Evolutionary conservation across 1,140 invertebrate species (phyloP).

Genomic region (Phymorhynchus buccinoides): DNA sequence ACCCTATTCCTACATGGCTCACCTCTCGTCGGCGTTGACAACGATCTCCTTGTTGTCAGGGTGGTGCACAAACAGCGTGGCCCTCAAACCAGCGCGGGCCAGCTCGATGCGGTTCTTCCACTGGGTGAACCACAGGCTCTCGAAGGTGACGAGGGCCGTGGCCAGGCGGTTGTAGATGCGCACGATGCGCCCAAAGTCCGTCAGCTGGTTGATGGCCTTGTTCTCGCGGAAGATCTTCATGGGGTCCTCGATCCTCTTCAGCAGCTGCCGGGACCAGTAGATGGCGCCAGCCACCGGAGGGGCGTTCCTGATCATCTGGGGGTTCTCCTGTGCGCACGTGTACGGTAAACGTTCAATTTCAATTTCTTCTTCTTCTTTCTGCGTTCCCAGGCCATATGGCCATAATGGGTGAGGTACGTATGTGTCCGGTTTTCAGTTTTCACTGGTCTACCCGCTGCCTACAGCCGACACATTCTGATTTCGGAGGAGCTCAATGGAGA

Average conservation of each 20-base stretch:
- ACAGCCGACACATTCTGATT: too few relatives aligned
- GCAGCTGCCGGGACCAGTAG: conserved; percentile 70
- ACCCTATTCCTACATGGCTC: background rate
- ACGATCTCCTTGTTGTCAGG: conserved; percentile 67
- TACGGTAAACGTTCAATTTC: too few relatives aligned
- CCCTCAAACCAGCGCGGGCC: conserved; percentile 67
- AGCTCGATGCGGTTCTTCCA: conserved; percentile 71
- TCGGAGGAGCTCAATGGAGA: too few relatives aligned
- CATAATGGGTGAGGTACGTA: too few relatives aligned
- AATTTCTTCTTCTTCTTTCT: too few relatives aligned
- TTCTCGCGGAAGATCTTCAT: conserved; percentile 71
- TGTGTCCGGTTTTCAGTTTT: too few relatives aligned
- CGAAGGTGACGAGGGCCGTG: conserved; percentile 71
- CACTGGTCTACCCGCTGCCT: too few relatives aligned
- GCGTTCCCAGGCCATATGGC: too few relatives aligned
- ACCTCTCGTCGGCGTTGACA: conserved; percentile 73
- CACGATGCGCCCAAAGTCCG: conserved; percentile 68
- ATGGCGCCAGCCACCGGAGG: conserved; percentile 72
- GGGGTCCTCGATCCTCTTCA: conserved; percentile 70
- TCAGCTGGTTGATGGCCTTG: conserved; percentile 65
- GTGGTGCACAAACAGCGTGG: conserved; percentile 70
- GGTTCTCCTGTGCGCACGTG: conserved; percentile 65
- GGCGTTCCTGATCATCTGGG: conserved; percentile 68
- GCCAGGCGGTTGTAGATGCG: conserved; percentile 71
- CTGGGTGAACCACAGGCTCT: conserved; percentile 70